Conservation (phyloP, 92 coral and sea anemone genomes). For the Palythoa grandis region DNA sequence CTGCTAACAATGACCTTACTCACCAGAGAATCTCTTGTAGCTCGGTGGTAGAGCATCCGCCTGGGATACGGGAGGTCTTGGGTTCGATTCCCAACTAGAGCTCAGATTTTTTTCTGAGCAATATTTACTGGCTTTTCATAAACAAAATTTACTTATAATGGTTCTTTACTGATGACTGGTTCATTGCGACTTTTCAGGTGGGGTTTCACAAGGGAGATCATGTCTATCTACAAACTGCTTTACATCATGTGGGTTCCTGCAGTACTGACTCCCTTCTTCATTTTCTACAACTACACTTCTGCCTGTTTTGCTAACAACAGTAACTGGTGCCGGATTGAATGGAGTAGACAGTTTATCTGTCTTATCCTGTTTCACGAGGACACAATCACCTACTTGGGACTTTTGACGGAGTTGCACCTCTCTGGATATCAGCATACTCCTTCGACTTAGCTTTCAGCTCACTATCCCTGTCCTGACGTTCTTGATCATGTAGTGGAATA, state of each 20-base stretch:
- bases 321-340: neutral
- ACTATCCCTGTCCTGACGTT: slow-evolving; percentile 6
- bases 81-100: no score
- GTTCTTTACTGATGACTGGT: no score
- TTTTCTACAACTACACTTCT: no score
- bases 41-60: no score
- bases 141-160: no score
- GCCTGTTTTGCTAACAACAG: neutral
- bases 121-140: no score
- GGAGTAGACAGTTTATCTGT: slow-evolving; percentile 2
- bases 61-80: no score
- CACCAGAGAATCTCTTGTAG: no score
- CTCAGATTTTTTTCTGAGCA: no score
- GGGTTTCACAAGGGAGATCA: neutral
- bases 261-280: no score
- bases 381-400: slow-evolving; percentile 32
- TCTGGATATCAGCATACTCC: neutral
- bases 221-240: neutral
- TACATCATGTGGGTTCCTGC: neutral
- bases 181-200: no score
- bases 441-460: slow-evolving; percentile 29
- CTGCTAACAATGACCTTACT: no score
- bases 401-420: slow-evolving; percentile 3
- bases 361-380: neutral
- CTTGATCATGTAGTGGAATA: neutral